A percentile compares a stretch with the other conserved stretches of the same genome.
Evolutionary conservation across 2,113 vertebrate species (phyloP).

Genomic region (Apteryx owenii): DNA sequence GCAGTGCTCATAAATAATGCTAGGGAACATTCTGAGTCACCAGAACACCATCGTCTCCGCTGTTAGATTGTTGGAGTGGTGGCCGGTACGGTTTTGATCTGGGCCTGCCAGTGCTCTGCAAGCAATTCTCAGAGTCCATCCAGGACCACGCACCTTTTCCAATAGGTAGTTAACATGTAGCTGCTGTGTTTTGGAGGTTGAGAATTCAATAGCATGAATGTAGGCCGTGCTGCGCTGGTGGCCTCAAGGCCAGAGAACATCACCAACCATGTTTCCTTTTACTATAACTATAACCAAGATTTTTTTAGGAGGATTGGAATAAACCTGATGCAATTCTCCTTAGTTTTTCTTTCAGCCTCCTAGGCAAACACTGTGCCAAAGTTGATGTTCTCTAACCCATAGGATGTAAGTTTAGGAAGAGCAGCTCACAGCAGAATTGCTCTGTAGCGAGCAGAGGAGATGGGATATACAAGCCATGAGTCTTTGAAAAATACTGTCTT

Average conservation of each 20-base stretch:
- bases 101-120: not conserved
- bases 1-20: not conserved
- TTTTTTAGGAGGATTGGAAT: not conserved
- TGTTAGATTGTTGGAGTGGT: not conserved
- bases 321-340: conserved; percentile 31
- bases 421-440: conserved; percentile 49
- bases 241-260: not conserved
- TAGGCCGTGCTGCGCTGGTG: not conserved
- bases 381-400: conserved; percentile 41
- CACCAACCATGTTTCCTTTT: not conserved
- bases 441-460: conserved; percentile 39
- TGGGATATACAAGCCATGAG: not conserved
- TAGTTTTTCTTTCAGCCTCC: conserved; percentile 23
- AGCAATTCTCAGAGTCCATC: not conserved
- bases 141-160: rapidly evolving
- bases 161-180: rapidly evolving
- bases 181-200: not conserved
- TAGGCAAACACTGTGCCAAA: conserved; percentile 41
- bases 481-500: not conserved
- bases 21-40: not conserved
- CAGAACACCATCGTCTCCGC: not conserved
- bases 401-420: conserved; percentile 37
- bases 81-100: not conserved
- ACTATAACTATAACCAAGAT: not conserved
- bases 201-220: not conserved